These are phyloP conservation scores for Octodon degus DNA, from an alignment of 2,113 vertebrate genomes.

Conservation along the genomic window DNA sequence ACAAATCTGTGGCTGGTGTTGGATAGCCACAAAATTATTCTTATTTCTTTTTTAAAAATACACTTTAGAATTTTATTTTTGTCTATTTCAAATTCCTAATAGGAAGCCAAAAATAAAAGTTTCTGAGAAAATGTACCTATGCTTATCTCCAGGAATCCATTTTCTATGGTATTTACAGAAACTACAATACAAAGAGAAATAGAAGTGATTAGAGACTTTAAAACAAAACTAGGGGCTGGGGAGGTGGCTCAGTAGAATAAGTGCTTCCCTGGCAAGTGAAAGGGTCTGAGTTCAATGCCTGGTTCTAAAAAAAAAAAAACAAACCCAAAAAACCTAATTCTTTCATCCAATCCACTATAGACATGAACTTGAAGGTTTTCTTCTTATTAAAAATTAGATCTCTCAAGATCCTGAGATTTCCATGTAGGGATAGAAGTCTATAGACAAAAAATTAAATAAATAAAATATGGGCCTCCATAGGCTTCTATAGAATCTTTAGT, in stretches of 20 bases:
- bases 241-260: no score
- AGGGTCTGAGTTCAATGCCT: no score
- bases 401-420: neutral
- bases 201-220: constrained; percentile 18
- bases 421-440: neutral
- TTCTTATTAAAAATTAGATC: constrained; percentile 1
- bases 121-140: neutral
- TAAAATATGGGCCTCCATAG: neutral
- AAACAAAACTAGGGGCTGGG: neutral
- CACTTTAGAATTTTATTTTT: constrained; percentile 1
- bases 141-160: neutral
- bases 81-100: constrained; percentile 49
- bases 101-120: constrained; percentile 20
- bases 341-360: neutral
- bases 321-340: neutral
- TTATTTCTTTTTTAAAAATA: neutral
- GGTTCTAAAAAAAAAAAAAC: no score
- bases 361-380: constrained; percentile 16
- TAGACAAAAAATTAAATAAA: neutral
- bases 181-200: constrained; percentile 25
- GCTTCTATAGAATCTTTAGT: neutral
- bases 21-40: neutral
- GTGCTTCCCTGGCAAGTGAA: no score
- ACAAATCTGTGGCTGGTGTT: constrained; percentile 3
- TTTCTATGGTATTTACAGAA: constrained; percentile 28